These are phyloP conservation scores for Oncopodura yosiiana DNA, from an alignment of 1,140 invertebrate genomes.

Conservation along the genomic window DNA sequence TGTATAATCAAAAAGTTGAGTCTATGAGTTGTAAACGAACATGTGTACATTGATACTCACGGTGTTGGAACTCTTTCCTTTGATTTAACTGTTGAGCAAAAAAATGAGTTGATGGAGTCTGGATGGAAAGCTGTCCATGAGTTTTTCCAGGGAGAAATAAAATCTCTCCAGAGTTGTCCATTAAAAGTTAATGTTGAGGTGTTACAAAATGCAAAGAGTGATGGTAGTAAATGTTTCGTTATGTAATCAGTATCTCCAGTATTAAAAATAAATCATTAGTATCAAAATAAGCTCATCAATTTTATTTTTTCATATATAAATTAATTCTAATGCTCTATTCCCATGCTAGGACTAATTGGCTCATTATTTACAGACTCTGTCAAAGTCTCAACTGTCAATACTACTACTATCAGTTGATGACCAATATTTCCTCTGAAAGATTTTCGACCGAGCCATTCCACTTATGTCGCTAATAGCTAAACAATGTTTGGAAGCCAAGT, in stretches of 20 bases:
- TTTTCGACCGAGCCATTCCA: constrained; percentile 13
- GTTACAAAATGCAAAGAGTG: too few relatives aligned
- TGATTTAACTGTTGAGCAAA: not conserved
- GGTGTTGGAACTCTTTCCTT: not conserved
- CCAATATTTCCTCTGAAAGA: constrained; percentile 8
- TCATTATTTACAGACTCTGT: too few relatives aligned
- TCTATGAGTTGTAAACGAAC: not conserved
- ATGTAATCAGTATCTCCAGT: too few relatives aligned
- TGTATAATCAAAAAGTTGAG: not conserved
- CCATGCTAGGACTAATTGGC: too few relatives aligned
- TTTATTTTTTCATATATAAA: too few relatives aligned
- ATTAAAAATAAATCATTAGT: too few relatives aligned
- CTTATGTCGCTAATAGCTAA: constrained; percentile 10
- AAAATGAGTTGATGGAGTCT: not conserved
- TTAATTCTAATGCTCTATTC: too few relatives aligned
- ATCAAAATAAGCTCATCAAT: too few relatives aligned
- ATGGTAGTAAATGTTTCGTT: too few relatives aligned
- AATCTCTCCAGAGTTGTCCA: too few relatives aligned
- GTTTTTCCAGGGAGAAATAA: not conserved
- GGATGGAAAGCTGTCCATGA: not conserved
- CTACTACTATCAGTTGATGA: not conserved
- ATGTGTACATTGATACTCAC: constrained; percentile 4
- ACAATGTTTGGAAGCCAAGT: constrained; percentile 20
- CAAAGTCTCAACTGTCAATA: too few relatives aligned
- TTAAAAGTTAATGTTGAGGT: too few relatives aligned